Conservation (phyloP, 2,797 vertebrate genomes). For the Aeoliscus strigatus region DNA sequence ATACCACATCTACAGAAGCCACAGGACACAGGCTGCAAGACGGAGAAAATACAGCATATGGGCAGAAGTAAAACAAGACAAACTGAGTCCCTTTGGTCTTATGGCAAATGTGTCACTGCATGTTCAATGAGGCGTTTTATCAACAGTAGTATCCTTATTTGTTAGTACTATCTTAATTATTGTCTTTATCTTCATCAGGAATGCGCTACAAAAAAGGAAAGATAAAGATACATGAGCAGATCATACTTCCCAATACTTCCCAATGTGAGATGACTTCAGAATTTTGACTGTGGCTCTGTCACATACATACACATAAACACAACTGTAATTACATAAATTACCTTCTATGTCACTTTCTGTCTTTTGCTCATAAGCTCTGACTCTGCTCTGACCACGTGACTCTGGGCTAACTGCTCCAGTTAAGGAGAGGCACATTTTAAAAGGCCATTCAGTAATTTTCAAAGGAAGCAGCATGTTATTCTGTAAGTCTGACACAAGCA, state of each 20-base stretch:
- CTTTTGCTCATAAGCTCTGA: constrained; percentile 35
- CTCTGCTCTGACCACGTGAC: constrained; percentile 46
- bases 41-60: constrained; percentile 29
- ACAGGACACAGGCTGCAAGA: constrained; percentile 13
- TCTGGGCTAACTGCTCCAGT: constrained; percentile 57
- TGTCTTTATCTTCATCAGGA: no score
- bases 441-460: constrained; percentile 75
- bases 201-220: no score
- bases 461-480: constrained; percentile 60
- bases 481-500: constrained; percentile 45
- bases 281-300: neutral
- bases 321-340: constrained; percentile 18
- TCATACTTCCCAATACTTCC: no score
- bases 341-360: constrained; percentile 35
- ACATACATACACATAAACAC: constrained; percentile 31
- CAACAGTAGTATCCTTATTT: no score
- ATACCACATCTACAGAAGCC: constrained; percentile 29
- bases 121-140: no score
- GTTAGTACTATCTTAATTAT: no score
- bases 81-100: constrained; percentile 3
- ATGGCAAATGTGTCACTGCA: neutral
- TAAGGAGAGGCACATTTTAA: constrained; percentile 75
- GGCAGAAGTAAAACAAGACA: constrained; percentile 19
- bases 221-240: neutral
- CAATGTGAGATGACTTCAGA: constrained; percentile 12